Evolutionary conservation across 1,140 invertebrate genomes (phyloP).

Genomic region (Drosophila neocordata): DNA sequence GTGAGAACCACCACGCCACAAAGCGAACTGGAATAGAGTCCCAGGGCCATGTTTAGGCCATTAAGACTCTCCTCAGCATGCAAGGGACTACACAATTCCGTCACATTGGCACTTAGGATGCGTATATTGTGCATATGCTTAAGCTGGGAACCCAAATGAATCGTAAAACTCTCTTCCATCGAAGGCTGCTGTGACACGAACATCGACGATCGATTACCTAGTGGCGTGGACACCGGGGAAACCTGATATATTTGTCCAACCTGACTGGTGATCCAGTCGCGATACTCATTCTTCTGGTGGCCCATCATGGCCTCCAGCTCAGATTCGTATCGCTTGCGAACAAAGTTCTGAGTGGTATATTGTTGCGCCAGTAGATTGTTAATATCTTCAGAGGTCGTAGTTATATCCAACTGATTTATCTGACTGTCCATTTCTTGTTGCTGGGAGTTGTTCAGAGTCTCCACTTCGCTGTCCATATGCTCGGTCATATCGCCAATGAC

Average conservation of each 20-base stretch:
- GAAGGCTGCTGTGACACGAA: constrained; percentile 80
- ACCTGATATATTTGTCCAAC: constrained; percentile 74
- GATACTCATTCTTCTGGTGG: constrained; percentile 91
- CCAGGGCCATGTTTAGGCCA: constrained; percentile 94
- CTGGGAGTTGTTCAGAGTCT: constrained; percentile 85
- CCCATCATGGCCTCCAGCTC: constrained; percentile 89
- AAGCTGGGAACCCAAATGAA: constrained; percentile 97
- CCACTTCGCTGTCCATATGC: constrained; percentile 87
- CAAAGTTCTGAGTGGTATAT: constrained; percentile 87
- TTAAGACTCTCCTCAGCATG: constrained; percentile 84
- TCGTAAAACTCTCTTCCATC: constrained; percentile 98
- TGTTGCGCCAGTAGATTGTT: constrained; percentile 88
- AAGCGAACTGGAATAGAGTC: constrained; percentile 95
- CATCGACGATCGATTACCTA: constrained; percentile 82
- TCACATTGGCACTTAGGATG: constrained; percentile 92
- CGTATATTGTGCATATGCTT: constrained; percentile 99
- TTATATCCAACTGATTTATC: constrained; percentile 79
- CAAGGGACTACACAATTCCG: constrained; percentile 90
- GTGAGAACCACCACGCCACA: constrained; percentile 94
- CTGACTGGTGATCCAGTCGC: constrained; percentile 88
- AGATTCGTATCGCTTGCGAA: constrained; percentile 90
- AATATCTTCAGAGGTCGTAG: constrained; percentile 86
- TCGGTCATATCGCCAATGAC: constrained; percentile 87
- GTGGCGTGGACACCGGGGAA: constrained; percentile 71
- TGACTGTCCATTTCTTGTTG: constrained; percentile 84